Base-by-base conservation (phyloP, 2,113 vertebrate species). In the Tichodroma muraria region DNA sequence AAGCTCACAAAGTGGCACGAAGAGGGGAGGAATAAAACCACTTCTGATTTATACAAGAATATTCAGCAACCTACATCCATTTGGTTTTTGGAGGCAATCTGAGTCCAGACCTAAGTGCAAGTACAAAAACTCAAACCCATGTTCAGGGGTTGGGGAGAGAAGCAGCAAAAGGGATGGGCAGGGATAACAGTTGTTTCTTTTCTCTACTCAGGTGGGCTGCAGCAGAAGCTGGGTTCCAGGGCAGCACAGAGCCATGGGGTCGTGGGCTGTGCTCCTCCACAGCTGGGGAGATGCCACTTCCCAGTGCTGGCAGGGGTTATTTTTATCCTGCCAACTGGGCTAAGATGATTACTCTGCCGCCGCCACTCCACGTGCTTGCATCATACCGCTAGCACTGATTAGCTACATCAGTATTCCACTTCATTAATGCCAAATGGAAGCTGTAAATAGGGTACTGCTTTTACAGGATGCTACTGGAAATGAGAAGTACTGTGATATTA, bases 331-430 rank as follows among this genome's bases (percentile, higher is more conserved):
- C 88, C 75, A 64, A 88, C 90, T 31, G 61, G 81, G 91, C 80
- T 71, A 63, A 88, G 81, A 88, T 86, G 92, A 96, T 92, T 95
- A 85, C 68, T 40, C 80, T 18, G 45, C 64, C 3, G 0, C 88
- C 6, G 7, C 59, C 1, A 2, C 91, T 42, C 81, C 8, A 5
- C 3, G 1, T 28, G 85, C 89, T 61, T 66, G 75, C 65, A 64
- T 88, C 90, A 86, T 15, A 80, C 42, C 10, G 4, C 88, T 90
- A 66, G 37, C 1, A 1, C 79, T 96, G 95, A 96, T 97, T 95
- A 97, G 91, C 95, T 61, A 22, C 94, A 96, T 95, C 93, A 86
- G 91, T 92, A 94, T 83, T 88, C 94, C 88, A 92, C 94, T 94
- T 95, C 91, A 95, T 96, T 96, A 97, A 91, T 80, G 92, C 30